Percentiles rank a stretch among this genome's conserved stretches.
Conservation (phyloP, 2,113 vertebrate genomes). For the Melanostigma gelatinosum region DNA sequence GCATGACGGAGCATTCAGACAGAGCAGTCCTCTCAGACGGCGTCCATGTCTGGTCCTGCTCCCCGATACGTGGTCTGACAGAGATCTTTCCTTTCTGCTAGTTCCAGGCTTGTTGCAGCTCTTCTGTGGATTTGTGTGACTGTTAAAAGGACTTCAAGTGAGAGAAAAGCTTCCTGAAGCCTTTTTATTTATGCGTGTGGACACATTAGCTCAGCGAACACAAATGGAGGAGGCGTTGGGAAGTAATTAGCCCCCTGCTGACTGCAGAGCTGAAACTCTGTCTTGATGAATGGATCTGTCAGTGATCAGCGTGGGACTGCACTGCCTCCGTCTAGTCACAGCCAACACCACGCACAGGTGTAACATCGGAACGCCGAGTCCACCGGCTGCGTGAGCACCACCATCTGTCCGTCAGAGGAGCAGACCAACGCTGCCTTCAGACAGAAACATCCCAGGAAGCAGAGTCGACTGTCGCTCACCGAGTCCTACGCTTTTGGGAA, state of each 20-base stretch:
- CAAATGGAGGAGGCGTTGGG: slow-evolving; percentile 21
- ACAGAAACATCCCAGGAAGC: too few species aligned
- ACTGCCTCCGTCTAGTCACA: slow-evolving; percentile 13
- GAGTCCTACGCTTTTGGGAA: too few species aligned
- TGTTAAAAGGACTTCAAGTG: not conserved
- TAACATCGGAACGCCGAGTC: too few species aligned
- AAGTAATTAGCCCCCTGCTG: slow-evolving; percentile 63
- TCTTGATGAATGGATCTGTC: slow-evolving; percentile 59
- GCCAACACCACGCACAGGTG: not conserved
- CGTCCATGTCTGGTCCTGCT: not conserved
- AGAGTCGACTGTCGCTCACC: not conserved
- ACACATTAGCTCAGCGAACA: slow-evolving; percentile 36
- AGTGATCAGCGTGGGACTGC: slow-evolving; percentile 15
- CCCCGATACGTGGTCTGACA: not conserved
- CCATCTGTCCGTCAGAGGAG: too few species aligned
- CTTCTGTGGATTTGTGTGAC: not conserved
- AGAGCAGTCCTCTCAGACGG: too few species aligned
- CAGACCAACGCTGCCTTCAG: too few species aligned
- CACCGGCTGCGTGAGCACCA: not conserved
- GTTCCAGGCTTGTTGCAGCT: not conserved
- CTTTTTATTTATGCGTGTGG: not conserved
- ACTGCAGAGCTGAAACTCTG: slow-evolving; percentile 31
- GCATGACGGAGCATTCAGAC: too few species aligned
- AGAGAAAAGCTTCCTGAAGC: slow-evolving; percentile 26
- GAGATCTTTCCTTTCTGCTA: not conserved